phyloP scores from a whole-genome alignment of 2,888 invertebrate species.

The Pandemis heparana region DNA sequence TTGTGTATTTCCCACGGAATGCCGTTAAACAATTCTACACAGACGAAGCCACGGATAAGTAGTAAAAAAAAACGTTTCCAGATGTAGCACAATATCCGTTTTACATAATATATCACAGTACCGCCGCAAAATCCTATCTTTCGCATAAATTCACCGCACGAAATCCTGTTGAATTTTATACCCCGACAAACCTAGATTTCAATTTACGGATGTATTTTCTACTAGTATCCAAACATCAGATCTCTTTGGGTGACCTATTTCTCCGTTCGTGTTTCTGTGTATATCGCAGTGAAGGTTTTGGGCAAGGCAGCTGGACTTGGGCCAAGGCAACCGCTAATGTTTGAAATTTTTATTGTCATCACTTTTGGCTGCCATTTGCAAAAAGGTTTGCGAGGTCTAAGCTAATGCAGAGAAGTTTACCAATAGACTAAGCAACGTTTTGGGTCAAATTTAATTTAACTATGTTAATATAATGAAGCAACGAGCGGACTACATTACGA shows the following conservation, averaged over 20 bases:
- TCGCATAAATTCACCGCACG: conserved; percentile 18
- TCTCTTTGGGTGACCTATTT: conserved; percentile 21
- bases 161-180: conserved; percentile 22
- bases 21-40: too few relatives aligned
- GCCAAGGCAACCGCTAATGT: conserved; percentile 37
- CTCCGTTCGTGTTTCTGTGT: conserved; percentile 6
- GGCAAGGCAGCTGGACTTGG: conserved; percentile 28
- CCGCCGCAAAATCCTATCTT: conserved; percentile 14
- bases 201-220: conserved; percentile 17
- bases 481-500: not conserved
- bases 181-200: conserved; percentile 30
- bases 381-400: not conserved
- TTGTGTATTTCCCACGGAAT: too few relatives aligned
- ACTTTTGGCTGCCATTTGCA: conserved; percentile 32
- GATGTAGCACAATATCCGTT: not conserved
- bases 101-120: not conserved
- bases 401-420: not conserved
- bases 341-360: conserved; percentile 32
- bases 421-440: not conserved
- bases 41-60: too few relatives aligned
- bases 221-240: conserved; percentile 24
- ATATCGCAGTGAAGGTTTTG: conserved; percentile 20
- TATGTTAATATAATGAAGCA: not conserved
- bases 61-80: not conserved
- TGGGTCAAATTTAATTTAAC: not conserved